Evolutionary conservation across 1,140 invertebrate species (phyloP).

Genomic region (Aphaenogaster ashmeadi): DNA sequence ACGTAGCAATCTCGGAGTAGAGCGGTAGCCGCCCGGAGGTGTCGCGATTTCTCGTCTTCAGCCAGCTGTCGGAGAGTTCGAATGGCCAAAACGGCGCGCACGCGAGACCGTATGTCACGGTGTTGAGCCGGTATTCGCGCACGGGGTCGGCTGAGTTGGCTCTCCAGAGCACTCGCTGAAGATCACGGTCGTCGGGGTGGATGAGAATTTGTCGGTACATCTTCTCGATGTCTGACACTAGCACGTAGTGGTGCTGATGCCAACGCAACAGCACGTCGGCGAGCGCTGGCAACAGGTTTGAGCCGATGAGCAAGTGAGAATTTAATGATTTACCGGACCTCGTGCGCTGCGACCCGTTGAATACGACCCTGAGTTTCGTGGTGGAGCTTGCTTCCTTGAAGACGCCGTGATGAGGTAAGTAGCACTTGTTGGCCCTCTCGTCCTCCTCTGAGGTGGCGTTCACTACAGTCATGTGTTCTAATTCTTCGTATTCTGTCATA

Average conservation of each 20-base stretch:
- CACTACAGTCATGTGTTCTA: not conserved
- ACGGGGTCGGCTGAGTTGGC: not conserved
- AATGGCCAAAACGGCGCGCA: no score
- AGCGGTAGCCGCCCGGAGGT: no score
- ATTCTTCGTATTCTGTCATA: not conserved
- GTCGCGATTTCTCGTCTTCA: no score
- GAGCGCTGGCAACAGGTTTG: not conserved
- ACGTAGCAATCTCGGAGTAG: no score
- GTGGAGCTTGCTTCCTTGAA: not conserved
- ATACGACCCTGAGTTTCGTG: no score
- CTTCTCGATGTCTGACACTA: not conserved
- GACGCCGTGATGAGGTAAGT: not conserved
- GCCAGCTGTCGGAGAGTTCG: no score
- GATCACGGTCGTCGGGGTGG: not conserved
- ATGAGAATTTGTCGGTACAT: not conserved
- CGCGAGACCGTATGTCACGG: no score
- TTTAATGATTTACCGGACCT: not conserved
- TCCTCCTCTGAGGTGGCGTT: accelerated
- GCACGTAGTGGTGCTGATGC: not conserved
- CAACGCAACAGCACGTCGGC: not conserved
- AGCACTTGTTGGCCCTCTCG: no score
- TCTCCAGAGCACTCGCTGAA: not conserved
- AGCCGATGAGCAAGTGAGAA: not conserved
- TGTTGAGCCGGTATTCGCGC: not conserved
- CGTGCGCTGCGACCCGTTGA: not conserved